These are phyloP conservation scores for Galeopsomyia nigrocyanea DNA, from an alignment of 2,888 invertebrate species.

Conservation along the genomic window DNA sequence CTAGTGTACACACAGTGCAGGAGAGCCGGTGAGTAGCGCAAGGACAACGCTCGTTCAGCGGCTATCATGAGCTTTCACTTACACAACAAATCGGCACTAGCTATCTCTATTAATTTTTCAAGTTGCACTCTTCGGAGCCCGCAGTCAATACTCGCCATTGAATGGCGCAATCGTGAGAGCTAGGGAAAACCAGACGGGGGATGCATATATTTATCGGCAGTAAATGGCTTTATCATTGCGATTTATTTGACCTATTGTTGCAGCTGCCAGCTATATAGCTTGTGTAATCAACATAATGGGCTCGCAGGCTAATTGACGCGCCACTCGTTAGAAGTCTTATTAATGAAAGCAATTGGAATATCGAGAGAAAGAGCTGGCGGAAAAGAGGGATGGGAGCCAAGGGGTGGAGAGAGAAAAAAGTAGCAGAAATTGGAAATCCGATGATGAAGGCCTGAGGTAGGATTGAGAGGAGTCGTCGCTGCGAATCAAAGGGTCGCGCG, in stretches of 20 bases:
- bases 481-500: slow-evolving; percentile 59
- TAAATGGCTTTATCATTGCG: slow-evolving; percentile 40
- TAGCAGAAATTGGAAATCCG: slow-evolving; percentile 33
- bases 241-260: slow-evolving; percentile 34
- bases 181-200: background rate
- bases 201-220: slow-evolving; percentile 34
- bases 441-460: slow-evolving; percentile 31
- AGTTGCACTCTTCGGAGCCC: background rate
- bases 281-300: slow-evolving; percentile 25
- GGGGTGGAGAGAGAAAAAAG: slow-evolving; percentile 30
- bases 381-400: slow-evolving; percentile 4
- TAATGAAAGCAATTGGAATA: slow-evolving; percentile 50
- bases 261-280: slow-evolving; percentile 22
- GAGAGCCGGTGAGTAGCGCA: background rate
- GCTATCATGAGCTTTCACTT: slow-evolving; percentile 6
- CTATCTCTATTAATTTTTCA: slow-evolving; percentile 21
- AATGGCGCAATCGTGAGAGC: background rate
- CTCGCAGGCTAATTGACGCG: slow-evolving; percentile 16
- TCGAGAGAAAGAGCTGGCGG: slow-evolving; percentile 11
- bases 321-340: slow-evolving; percentile 26
- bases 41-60: slow-evolving; percentile 9
- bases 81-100: background rate
- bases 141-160: background rate
- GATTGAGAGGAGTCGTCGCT: slow-evolving; percentile 35
- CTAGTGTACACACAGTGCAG: background rate